Percentiles rank a stretch among this genome's conserved stretches.
Conservation (phyloP, 2,888 invertebrate species). For the Drosophila affinis region DNA sequence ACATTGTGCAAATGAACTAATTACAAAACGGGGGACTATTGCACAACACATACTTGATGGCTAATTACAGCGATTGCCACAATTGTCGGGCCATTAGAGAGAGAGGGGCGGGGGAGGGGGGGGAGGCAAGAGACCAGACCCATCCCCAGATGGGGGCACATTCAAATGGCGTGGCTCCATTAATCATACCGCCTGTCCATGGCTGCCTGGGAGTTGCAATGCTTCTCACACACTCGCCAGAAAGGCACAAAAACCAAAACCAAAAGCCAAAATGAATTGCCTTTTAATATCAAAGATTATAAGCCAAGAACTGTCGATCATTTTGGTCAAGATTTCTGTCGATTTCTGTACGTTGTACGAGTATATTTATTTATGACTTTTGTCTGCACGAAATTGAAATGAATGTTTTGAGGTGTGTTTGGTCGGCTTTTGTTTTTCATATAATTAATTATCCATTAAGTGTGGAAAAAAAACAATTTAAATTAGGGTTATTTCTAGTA, state of each 20-base stretch:
- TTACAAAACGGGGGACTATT: constrained; percentile 45
- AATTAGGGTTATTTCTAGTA: constrained; percentile 43
- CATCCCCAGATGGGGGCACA: constrained; percentile 37
- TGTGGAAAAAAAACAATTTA: constrained; percentile 43
- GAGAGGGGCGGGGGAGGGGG: constrained; percentile 7
- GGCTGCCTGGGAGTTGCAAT: constrained; percentile 27
- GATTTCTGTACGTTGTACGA: constrained; percentile 3
- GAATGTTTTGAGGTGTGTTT: constrained; percentile 47
- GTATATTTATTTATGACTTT: constrained; percentile 27
- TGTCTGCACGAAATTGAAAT: constrained; percentile 54
- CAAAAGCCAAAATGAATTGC: constrained; percentile 51
- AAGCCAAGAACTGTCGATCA: constrained; percentile 52
- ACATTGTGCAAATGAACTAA: constrained; percentile 47
- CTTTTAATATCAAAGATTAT: constrained; percentile 64
- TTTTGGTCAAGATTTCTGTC: constrained; percentile 62
- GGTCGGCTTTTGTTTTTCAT: constrained; percentile 39
- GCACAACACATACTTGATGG: constrained; percentile 40
- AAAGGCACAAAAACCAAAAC: neutral
- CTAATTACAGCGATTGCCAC: constrained; percentile 51
- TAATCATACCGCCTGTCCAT: constrained; percentile 20
- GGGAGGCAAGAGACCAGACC: neutral
- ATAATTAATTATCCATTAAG: constrained; percentile 67
- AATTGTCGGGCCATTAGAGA: constrained; percentile 63
- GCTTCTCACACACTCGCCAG: constrained; percentile 46
- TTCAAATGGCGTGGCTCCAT: constrained; percentile 23